Percentiles rank a stretch among this genome's conserved stretches.
Conservation (phyloP, 1,140 invertebrate species). For the Drosophila leontia region DNA sequence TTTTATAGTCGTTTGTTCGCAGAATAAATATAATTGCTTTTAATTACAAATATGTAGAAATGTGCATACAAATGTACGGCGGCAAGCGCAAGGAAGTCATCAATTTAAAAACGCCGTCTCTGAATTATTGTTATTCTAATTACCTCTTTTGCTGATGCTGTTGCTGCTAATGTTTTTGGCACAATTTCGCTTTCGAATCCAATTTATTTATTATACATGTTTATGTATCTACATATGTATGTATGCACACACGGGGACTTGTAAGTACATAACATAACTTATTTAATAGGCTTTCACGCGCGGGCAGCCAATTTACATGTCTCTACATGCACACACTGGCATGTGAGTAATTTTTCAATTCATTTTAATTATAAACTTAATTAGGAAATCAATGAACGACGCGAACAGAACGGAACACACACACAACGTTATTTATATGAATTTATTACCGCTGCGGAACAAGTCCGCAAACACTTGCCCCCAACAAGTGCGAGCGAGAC, state of each 20-base stretch:
- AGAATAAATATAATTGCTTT: constrained; percentile 76
- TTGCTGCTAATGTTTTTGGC: constrained; percentile 54
- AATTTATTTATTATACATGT: constrained; percentile 42
- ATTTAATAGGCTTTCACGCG: constrained; percentile 59
- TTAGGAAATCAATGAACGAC: constrained; percentile 84
- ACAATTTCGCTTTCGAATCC: constrained; percentile 69
- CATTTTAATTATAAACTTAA: constrained; percentile 85
- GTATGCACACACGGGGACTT: constrained; percentile 9
- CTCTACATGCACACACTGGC: constrained; percentile 27
- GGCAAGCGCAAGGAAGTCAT: constrained; percentile 66
- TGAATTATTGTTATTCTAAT: constrained; percentile 64
- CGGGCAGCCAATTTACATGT: constrained; percentile 63
- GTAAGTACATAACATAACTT: constrained; percentile 45
- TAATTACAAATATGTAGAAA: constrained; percentile 62
- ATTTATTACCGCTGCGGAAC: constrained; percentile 61
- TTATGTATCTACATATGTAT: neutral
- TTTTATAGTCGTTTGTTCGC: constrained; percentile 67
- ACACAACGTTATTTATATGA: constrained; percentile 34
- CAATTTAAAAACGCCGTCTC: constrained; percentile 63
- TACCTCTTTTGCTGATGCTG: constrained; percentile 45
- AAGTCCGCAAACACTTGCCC: constrained; percentile 37
- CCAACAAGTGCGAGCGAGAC: constrained; percentile 52
- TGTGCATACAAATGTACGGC: neutral
- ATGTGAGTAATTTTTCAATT: constrained; percentile 85
- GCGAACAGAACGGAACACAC: constrained; percentile 68